Conservation (phyloP, 2,888 invertebrate genomes). For the Brachyptera putata region DNA sequence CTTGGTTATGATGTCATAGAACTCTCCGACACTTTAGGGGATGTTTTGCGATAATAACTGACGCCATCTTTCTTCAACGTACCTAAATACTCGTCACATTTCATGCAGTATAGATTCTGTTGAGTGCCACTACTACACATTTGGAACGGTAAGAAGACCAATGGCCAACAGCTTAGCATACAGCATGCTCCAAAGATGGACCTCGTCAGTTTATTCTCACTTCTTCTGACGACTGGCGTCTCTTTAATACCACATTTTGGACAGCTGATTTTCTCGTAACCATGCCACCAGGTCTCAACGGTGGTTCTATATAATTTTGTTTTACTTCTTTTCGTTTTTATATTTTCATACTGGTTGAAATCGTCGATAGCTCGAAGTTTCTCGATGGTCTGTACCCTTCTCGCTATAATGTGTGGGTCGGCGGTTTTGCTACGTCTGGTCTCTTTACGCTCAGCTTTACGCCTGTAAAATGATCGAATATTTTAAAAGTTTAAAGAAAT, state of each 20-base stretch:
- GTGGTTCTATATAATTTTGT: not conserved
- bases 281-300: not conserved
- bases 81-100: not conserved
- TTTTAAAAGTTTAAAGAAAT: too few species aligned
- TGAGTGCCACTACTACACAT: not conserved
- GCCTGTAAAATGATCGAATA: too few species aligned
- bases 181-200: not conserved
- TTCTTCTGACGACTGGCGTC: not conserved
- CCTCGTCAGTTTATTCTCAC: not conserved
- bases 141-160: not conserved
- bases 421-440: too few species aligned
- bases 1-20: too few species aligned
- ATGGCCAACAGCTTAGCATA: not conserved
- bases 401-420: too few species aligned
- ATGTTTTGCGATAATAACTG: too few species aligned
- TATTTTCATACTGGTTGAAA: too few species aligned
- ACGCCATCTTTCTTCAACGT: not conserved
- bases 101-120: not conserved
- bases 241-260: not conserved
- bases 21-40: too few species aligned
- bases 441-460: too few species aligned
- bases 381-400: too few species aligned
- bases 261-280: not conserved
- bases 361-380: too few species aligned
- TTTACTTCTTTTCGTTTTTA: not conserved